Percentiles rank a stretch among this genome's conserved stretches.
Evolutionary conservation across 2,797 vertebrate genomes (phyloP).

Genomic region (Gadopsis bispinosus): DNA sequence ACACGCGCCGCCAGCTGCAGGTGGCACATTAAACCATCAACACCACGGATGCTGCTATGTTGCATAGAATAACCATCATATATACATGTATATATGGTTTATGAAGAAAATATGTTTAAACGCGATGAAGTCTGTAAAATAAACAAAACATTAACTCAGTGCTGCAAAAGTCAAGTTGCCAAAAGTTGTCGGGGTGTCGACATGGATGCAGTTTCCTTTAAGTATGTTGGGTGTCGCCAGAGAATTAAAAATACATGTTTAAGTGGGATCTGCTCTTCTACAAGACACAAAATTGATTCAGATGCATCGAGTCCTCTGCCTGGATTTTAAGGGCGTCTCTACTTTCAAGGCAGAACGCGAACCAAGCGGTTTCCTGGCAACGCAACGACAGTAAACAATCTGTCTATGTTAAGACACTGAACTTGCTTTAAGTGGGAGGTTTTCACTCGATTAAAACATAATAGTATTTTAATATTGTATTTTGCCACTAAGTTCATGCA

Average conservation of each 20-base stretch:
- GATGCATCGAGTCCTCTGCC: not conserved
- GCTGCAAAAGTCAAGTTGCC: conserved; percentile 9
- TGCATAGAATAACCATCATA: too few relatives aligned
- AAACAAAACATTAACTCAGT: too few relatives aligned
- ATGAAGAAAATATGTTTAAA: not conserved
- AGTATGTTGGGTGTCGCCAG: conserved; percentile 49
- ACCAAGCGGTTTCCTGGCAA: conserved; percentile 4
- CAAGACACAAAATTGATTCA: not conserved
- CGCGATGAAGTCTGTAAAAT: too few relatives aligned
- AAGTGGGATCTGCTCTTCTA: not conserved
- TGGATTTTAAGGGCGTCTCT: not conserved
- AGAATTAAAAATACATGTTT: conserved; percentile 18
- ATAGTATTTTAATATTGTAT: too few relatives aligned
- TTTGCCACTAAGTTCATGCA: not conserved
- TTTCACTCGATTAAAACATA: not conserved
- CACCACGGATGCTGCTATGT: too few relatives aligned
- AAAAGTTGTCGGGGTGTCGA: conserved; percentile 22
- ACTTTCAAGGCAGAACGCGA: not conserved
- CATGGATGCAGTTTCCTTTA: conserved; percentile 38
- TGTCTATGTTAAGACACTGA: not conserved
- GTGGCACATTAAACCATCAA: not conserved
- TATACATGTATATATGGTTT: too few relatives aligned
- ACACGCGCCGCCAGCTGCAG: not conserved
- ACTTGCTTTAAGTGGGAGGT: not conserved
- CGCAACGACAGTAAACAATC: too few relatives aligned